Evolutionary conservation across 2,797 vertebrate genomes (phyloP), one percentile per base, ranked within the genome.

Genomic region (Premnoplex brunnescens): DNA sequence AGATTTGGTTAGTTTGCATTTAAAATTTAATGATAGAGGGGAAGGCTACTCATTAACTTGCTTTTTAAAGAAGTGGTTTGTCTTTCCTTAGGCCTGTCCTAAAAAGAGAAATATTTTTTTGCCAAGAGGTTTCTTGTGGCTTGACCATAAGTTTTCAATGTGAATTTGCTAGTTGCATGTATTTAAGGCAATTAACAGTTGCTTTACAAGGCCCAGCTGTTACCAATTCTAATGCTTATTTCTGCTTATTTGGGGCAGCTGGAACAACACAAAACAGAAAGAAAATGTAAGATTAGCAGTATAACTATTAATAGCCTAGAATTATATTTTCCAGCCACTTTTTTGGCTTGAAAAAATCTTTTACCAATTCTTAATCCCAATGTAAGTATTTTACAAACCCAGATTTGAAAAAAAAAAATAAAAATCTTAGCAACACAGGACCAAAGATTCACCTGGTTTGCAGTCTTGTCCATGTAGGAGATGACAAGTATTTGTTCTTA

Each of bases 161-260:
- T 7, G 16, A 91, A 56, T 52, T 86, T 85, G 36, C 83, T 69
- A 23, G 34, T 49, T 89, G 44, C n/a, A 30, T 79, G 24, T 79
- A 83, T 68, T 93, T 74, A 60, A 87, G 92, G 43, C 63, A 63
- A 85, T 89, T 93, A 96, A 71, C 81, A 77, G 56, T 82, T 77
- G 63, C 39, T 82, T 87, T 77, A 60, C 46, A 77, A 71, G 26
- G 49, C 32, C 37, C 71, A 80, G 56, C 88, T 88, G 91, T 56
- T 85, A 64, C 62, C 58, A 91, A 71, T 93, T 90, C 69, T 78
- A 34, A 32, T 69, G 39, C 39, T 66, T 19, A 17, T 73, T 94
- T 44, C 74, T 89, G 60, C 58, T 93, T 82, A 63, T 30, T 58
- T n/a, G 36, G 60, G 68, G n/a, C 92, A 95, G 60, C 75, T 78